A percentile compares a stretch with the other conserved stretches of the same genome.
Evolutionary conservation across 2,888 invertebrate genomes (phyloP).

Genomic region (Rhabditoides inermis): DNA sequence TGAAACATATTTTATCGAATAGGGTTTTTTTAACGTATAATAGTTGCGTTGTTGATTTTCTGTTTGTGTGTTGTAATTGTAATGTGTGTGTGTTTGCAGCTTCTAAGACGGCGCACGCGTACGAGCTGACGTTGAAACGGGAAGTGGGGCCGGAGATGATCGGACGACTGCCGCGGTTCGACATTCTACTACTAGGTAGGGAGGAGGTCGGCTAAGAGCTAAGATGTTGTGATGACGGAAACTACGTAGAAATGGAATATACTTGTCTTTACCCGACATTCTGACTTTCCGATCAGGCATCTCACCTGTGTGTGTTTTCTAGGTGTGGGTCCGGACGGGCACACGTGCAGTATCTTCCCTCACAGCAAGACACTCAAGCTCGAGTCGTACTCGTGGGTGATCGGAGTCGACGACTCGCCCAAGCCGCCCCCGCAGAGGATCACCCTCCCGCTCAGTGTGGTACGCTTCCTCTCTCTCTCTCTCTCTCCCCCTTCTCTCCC

Average conservation of each 20-base stretch:
- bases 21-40: too few relatives aligned
- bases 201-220: too few relatives aligned
- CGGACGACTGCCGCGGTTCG: conserved; percentile 6
- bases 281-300: too few relatives aligned
- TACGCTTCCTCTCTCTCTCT: too few relatives aligned
- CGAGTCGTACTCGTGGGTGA: conserved; percentile 3
- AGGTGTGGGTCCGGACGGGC: conserved; percentile 88
- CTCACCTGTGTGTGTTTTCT: too few relatives aligned
- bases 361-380: conserved; percentile 54
- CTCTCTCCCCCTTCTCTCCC: too few relatives aligned
- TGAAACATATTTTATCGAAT: too few relatives aligned
- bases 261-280: too few relatives aligned
- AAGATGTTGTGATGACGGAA: too few relatives aligned
- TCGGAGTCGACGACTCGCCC: conserved; percentile 7
- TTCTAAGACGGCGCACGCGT: neutral
- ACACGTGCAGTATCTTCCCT: conserved; percentile 93
- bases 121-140: conserved; percentile 1
- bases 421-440: conserved; percentile 3
- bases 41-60: neutral
- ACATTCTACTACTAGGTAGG: too few relatives aligned
- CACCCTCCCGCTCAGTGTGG: too few relatives aligned
- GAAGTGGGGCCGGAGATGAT: conserved; percentile 5
- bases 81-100: neutral
- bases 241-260: too few relatives aligned
- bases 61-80: neutral